Percentiles rank a stretch among this genome's conserved stretches.
phyloP scores from a whole-genome alignment of 2,888 invertebrate genomes.

The Hyalella azteca region DNA sequence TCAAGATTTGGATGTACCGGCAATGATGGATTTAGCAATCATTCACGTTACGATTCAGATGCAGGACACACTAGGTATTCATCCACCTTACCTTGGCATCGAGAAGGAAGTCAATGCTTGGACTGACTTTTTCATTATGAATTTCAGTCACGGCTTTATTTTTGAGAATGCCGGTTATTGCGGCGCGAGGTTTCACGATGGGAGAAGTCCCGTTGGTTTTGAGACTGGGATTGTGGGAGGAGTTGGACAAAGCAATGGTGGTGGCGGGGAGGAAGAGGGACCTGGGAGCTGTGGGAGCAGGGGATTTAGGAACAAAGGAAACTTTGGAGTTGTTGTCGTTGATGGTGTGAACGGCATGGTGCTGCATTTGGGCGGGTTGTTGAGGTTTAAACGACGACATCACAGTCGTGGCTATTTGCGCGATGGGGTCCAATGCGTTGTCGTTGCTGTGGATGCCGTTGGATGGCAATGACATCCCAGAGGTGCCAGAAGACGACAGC shows the following conservation, averaged over 20 bases:
- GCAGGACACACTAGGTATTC: no score
- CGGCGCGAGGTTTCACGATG: not conserved
- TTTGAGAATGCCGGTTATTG: constrained; percentile 1
- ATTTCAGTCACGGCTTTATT: not conserved
- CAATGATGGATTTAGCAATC: no score
- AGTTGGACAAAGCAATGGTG: not conserved
- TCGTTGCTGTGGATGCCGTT: not conserved
- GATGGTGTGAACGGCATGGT: not conserved
- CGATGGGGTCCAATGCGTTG: not conserved
- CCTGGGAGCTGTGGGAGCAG: not conserved
- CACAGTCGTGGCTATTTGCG: not conserved
- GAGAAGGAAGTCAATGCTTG: not conserved
- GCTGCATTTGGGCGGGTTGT: constrained; percentile 27
- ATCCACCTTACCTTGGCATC: constrained; percentile 23
- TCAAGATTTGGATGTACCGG: no score
- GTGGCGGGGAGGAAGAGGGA: constrained; percentile 5
- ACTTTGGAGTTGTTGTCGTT: constrained; percentile 1
- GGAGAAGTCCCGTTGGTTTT: not conserved
- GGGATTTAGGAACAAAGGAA: constrained; percentile 2
- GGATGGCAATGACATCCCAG: not conserved
- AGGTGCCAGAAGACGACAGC: not conserved
- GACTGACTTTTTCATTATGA: not conserved
- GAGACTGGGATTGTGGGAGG: not conserved
- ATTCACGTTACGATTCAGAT: no score
- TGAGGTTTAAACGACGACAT: constrained; percentile 35